Conservation (phyloP, 2,113 vertebrate genomes). For the Myiozetetes cayanensis region DNA sequence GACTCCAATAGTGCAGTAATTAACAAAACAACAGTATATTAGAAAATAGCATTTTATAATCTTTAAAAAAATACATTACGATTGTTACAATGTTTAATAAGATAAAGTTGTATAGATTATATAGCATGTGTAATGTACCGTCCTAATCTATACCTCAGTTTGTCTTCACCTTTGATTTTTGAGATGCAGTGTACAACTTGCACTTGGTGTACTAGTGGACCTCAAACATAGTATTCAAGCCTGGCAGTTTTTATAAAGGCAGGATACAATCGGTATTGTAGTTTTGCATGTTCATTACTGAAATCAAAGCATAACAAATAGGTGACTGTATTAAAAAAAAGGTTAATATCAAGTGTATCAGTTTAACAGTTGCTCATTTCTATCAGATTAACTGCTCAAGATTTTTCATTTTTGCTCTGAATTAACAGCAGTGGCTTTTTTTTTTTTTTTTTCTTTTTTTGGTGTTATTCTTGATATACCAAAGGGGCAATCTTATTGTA, state of each 20-base stretch:
- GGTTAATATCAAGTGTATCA: background rate
- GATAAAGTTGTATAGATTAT: fast-evolving
- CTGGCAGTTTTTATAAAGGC: background rate
- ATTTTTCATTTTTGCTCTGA: background rate
- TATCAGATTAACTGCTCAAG: background rate
- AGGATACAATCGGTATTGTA: background rate
- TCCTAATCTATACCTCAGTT: background rate
- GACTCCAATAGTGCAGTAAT: background rate
- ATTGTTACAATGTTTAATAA: background rate
- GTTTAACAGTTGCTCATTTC: background rate
- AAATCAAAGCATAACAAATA: background rate
- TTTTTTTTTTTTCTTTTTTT: background rate
- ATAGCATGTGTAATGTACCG: background rate
- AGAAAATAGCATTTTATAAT: background rate
- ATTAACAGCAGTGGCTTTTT: background rate
- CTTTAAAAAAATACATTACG: background rate
- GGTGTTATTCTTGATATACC: background rate
- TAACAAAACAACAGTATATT: background rate
- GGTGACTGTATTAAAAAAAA: background rate
- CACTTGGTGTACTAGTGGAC: background rate
- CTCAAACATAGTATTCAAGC: background rate
- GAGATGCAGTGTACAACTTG: background rate
- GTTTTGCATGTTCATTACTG: background rate
- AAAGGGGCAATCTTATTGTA: background rate
- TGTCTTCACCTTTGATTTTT: background rate